Evolutionary conservation across 2,888 invertebrate genomes (phyloP), one percentile per base, ranked within the genome.

Genomic region (Eupithecia pulchellata): DNA sequence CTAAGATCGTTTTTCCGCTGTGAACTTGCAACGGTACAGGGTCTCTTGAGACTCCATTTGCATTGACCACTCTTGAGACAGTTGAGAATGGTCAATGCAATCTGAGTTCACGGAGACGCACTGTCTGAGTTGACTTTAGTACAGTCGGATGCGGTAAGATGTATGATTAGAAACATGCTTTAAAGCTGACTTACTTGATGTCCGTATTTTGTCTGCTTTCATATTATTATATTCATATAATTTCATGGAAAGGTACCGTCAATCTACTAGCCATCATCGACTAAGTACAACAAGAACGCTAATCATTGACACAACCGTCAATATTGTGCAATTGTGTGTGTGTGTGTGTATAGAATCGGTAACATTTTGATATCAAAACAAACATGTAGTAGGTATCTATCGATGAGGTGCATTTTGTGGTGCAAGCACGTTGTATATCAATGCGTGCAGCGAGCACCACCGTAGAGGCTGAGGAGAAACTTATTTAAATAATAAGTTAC

Each of bases 81-180:
- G 76, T 86, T 85, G 83, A 82, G 81, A 77, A 79, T 86, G 89
- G 89, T 88, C 90, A 90, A 87, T 85, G 79, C 81, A 78, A 77
- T 42, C 17, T 58, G 57, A 84, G 68, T 42, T 66, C 88, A 86
- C 77, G n/a, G 66, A 86, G 75, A 47, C 47, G 47, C 47, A 64
- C 90, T 80, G 93, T 92, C 92, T 91, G 84, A 27, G 81, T 65
- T 67, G 55, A 39, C 68, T 71, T n/a, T 36, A 20, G 42, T 68
- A 57, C 36, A 27, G 67, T 39, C 39, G 25, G 71, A 72, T 72
- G 57, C 66, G 20, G 11, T 52, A 13, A 11, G 25, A 25, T 20
- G 42, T 20, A 20, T 52, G 52, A 25, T 4, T 11, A 25, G 25
- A 25, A 20, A 11, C 11, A n/a, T 42, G n/a, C 25, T 27, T 27